phyloP scores from a whole-genome alignment of 2,113 vertebrate genomes.

The Coryphaenoides rupestris region DNA sequence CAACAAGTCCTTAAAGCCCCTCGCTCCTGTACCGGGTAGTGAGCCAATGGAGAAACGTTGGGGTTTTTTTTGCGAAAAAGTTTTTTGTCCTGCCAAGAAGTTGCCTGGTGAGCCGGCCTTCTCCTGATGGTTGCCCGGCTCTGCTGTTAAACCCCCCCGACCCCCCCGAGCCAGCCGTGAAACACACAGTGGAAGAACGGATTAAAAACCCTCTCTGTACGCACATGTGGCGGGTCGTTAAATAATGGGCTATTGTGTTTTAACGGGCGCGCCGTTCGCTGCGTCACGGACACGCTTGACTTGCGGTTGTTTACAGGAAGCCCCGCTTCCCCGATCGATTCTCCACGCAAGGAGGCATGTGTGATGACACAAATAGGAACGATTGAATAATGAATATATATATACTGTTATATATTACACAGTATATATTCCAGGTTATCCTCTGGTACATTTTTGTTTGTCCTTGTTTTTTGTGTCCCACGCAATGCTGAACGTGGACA shows the following conservation, averaged over 20 bases:
- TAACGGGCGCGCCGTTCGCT: not conserved
- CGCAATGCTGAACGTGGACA: too few species aligned
- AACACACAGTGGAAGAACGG: conserved; percentile 12
- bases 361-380: not conserved
- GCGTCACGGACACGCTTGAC: conserved; percentile 1
- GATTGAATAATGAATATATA: conserved; percentile 11
- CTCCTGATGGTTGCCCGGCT: not conserved
- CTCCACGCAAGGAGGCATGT: conserved; percentile 8
- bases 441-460: conserved; percentile 31
- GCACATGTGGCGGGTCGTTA: conserved; percentile 13
- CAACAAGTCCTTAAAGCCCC: too few species aligned
- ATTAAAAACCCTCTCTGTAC: conserved; percentile 12
- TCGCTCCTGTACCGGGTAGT: too few species aligned
- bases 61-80: too few species aligned
- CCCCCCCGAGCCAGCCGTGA: conserved; percentile 2
- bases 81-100: too few species aligned
- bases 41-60: too few species aligned
- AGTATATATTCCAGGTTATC: conserved; percentile 33
- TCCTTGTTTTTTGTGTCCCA: not conserved
- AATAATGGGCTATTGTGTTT: conserved; percentile 23
- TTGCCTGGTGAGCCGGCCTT: not conserved
- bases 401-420: too few species aligned
- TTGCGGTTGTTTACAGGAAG: conserved; percentile 15
- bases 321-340: conserved; percentile 16
- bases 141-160: not conserved